phyloP scores from a whole-genome alignment of 2,113 vertebrate species.

The sheep (Ovis aries) region DNA sequence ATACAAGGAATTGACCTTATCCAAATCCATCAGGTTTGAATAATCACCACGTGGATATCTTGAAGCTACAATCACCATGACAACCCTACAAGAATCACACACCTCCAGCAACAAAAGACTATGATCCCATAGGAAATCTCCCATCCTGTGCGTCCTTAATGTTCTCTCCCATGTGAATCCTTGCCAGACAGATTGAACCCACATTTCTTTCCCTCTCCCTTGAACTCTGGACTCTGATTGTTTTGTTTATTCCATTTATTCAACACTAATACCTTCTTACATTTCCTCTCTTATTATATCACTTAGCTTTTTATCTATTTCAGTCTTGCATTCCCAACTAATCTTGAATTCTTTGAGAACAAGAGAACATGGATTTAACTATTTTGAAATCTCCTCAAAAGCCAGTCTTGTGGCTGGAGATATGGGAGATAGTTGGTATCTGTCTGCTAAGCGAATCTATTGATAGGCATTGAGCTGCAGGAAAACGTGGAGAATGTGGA shows the following conservation, averaged over 20 bases:
- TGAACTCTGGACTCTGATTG: neutral
- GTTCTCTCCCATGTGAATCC: neutral
- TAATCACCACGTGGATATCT: slow-evolving; percentile 21
- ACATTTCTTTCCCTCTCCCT: neutral
- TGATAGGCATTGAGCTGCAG: neutral
- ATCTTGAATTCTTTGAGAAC: neutral
- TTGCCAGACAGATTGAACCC: neutral
- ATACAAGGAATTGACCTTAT: neutral
- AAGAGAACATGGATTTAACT: neutral
- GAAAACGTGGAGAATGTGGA: neutral
- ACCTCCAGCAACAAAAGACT: neutral
- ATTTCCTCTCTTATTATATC: slow-evolving; percentile 1
- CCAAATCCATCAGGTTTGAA: slow-evolving; percentile 22
- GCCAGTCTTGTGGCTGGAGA: neutral
- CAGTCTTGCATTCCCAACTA: neutral
- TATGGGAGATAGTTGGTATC: neutral
- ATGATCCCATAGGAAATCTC: neutral
- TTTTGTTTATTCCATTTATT: slow-evolving; percentile 16
- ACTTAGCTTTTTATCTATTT: neutral
- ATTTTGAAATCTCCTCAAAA: neutral
- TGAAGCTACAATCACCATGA: slow-evolving; percentile 41
- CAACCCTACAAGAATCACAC: slow-evolving; percentile 45
- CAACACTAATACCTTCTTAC: neutral
- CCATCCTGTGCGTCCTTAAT: neutral
- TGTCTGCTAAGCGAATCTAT: neutral